A percentile compares a stretch with the other conserved stretches of the same genome.
These are phyloP conservation scores for Orchesellides sinensis DNA, from an alignment of 2,888 invertebrate species.

Conservation along the genomic window DNA sequence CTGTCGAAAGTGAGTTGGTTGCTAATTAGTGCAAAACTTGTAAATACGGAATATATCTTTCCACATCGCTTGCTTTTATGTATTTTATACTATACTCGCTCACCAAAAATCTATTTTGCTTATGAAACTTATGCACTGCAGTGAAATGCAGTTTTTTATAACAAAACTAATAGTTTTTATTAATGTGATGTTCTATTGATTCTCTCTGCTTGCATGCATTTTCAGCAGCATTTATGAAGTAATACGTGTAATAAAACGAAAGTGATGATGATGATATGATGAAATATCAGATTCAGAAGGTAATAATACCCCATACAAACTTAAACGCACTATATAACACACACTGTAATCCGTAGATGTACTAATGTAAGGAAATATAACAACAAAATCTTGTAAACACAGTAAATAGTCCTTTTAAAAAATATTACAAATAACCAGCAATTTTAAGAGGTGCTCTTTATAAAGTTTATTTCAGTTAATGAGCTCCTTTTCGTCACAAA, in stretches of 20 bases:
- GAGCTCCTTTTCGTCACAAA: no score
- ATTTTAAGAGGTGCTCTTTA: no score
- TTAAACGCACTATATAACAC: constrained; percentile 8
- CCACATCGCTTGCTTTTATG: constrained; percentile 25
- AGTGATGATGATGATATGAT: background rate
- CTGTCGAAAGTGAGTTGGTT: constrained; percentile 54
- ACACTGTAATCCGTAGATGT: no score
- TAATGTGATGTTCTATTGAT: constrained; percentile 33
- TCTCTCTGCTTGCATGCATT: constrained; percentile 18
- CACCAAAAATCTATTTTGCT: background rate
- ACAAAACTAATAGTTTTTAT: constrained; percentile 18
- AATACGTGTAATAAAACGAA: background rate
- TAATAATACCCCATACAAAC: no score
- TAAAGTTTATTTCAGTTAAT: no score
- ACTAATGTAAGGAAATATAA: no score
- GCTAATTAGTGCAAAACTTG: constrained; percentile 60
- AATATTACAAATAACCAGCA: no score
- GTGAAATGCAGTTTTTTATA: background rate
- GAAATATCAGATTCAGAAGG: constrained; percentile 11
- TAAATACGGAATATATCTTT: constrained; percentile 28
- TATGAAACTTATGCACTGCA: constrained; percentile 1
- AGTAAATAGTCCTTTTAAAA: no score
- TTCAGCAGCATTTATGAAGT: background rate
- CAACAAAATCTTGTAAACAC: no score
- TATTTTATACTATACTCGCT: no score